Evolutionary conservation across 2,888 invertebrate species (phyloP).

Genomic region (Lagria hirta): DNA sequence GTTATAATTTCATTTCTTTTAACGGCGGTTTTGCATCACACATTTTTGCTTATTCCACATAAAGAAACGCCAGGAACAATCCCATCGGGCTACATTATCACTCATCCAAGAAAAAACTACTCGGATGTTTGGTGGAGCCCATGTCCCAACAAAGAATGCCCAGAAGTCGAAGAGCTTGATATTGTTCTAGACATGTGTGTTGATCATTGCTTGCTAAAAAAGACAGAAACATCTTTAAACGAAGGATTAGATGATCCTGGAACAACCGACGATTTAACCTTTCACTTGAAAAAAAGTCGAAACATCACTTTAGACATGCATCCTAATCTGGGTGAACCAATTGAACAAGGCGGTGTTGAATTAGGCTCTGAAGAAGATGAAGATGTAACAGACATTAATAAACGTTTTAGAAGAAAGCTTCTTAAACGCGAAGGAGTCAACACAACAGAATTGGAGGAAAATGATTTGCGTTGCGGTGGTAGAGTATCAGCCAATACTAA

Average conservation of each 20-base stretch:
- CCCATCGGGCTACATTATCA: conserved; percentile 74
- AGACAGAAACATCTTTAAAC: conserved; percentile 46
- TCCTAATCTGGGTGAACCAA: conserved; percentile 72
- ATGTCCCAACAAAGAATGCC: conserved; percentile 77
- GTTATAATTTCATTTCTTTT: conserved; percentile 75
- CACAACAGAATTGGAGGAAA: conserved; percentile 70
- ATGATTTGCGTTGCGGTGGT: conserved; percentile 75
- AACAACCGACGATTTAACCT: conserved; percentile 59
- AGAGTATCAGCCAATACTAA: conserved; percentile 69
- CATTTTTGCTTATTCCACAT: conserved; percentile 75
- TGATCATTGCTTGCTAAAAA: conserved; percentile 68
- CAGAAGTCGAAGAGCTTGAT: conserved; percentile 71
- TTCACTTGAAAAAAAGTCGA: conserved; percentile 55
- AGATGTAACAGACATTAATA: conserved; percentile 71
- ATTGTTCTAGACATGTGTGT: conserved; percentile 72
- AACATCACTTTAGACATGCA: conserved; percentile 62
- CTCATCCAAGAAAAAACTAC: conserved; percentile 69
- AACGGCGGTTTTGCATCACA: conserved; percentile 78
- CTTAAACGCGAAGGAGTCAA: conserved; percentile 69
- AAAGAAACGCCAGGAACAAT: conserved; percentile 75
- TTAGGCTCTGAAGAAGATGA: conserved; percentile 73
- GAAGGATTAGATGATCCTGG: conserved; percentile 54
- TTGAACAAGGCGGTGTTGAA: conserved; percentile 75
- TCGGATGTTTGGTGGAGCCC: conserved; percentile 86
- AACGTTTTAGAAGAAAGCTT: conserved; percentile 68